Percentiles rank a stretch among this genome's conserved stretches.
These are phyloP conservation scores for Bostrychus sinensis DNA, from an alignment of 2,113 vertebrate species.

Conservation along the genomic window DNA sequence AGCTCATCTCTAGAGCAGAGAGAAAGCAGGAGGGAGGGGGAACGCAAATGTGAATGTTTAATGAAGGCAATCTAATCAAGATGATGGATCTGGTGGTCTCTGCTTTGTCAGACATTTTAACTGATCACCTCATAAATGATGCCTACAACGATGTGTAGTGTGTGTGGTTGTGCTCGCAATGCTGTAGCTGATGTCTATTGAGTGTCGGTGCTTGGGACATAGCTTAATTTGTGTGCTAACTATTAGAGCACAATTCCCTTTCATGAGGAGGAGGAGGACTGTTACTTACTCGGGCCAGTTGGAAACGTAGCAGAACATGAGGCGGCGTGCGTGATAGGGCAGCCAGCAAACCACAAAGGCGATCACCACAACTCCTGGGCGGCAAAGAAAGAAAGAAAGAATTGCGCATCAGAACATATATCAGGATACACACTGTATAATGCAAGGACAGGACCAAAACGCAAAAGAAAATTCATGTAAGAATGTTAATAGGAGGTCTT, in stretches of 20 bases:
- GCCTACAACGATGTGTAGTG: background rate
- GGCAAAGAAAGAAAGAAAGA: slow-evolving; percentile 7
- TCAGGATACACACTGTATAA: no score
- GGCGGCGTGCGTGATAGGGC: slow-evolving; percentile 91
- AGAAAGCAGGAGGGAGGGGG: background rate
- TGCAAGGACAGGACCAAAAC: no score
- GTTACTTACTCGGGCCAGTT: slow-evolving; percentile 91
- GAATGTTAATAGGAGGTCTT: background rate
- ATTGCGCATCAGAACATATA: no score
- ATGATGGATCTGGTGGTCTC: slow-evolving; percentile 23
- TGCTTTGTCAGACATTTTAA: slow-evolving; percentile 19
- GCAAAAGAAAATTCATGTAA: no score
- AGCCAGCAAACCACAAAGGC: slow-evolving; percentile 98
- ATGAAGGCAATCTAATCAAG: slow-evolving; percentile 41
- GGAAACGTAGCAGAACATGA: slow-evolving; percentile 95
- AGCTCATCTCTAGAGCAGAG: slow-evolving; percentile 12
- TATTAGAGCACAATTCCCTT: background rate
- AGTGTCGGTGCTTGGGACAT: background rate
- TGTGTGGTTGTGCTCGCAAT: background rate
- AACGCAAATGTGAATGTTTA: slow-evolving; percentile 9
- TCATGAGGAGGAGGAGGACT: background rate
- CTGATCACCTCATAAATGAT: slow-evolving; percentile 25
- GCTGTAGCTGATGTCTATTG: background rate
- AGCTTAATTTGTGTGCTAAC: background rate
- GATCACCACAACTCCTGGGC: slow-evolving; percentile 92